phyloP scores from a whole-genome alignment of 2,113 vertebrate species.

The Noctilio leporinus region DNA sequence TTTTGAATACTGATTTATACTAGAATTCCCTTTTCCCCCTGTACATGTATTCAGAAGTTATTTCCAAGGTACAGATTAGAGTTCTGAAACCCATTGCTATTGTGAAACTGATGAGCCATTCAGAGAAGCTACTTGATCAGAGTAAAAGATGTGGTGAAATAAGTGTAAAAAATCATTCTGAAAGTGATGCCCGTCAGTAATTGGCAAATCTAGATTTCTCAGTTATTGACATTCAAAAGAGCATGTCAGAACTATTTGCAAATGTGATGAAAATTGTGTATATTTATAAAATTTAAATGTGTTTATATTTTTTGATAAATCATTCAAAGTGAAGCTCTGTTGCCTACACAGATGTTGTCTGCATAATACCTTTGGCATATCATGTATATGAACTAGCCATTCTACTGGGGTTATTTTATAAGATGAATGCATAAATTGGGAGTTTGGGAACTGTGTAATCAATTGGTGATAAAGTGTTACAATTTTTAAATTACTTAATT shows the following conservation, averaged over 20 bases:
- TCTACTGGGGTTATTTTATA: background rate
- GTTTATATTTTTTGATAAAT: background rate
- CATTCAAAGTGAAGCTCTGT: background rate
- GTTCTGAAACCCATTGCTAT: constrained; percentile 46
- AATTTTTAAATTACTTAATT: background rate
- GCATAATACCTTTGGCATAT: background rate
- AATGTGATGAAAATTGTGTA: background rate
- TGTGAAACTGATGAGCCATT: constrained; percentile 58
- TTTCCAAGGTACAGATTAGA: constrained; percentile 43
- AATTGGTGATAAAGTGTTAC: background rate
- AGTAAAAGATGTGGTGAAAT: constrained; percentile 7
- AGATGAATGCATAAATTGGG: background rate
- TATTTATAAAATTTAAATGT: background rate
- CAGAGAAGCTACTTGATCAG: constrained; percentile 1
- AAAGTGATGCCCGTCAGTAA: constrained; percentile 4
- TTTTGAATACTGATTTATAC: constrained; percentile 43
- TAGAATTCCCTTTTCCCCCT: background rate
- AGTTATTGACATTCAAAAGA: constrained; percentile 21
- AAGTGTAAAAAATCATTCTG: background rate
- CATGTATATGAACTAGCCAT: background rate
- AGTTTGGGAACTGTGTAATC: background rate
- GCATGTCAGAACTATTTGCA: background rate
- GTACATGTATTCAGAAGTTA: constrained; percentile 38
- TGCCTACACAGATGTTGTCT: background rate
- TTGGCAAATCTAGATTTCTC: background rate